A percentile compares a stretch with the other conserved stretches of the same genome.
Conservation (phyloP, 2,797 vertebrate genomes). For the Pangasius djambal region DNA sequence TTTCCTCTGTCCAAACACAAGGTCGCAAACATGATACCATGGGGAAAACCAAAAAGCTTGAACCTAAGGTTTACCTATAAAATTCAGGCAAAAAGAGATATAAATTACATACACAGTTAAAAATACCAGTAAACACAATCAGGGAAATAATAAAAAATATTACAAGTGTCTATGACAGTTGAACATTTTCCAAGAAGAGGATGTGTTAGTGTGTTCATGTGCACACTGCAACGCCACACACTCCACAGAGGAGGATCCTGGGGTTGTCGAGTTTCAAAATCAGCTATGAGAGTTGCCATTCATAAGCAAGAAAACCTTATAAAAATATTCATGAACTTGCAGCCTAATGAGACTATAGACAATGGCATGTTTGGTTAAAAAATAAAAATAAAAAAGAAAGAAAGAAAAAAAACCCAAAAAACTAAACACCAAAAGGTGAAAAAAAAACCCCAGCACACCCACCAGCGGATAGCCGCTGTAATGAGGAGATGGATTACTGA, state of each 20-base stretch:
- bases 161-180: background rate
- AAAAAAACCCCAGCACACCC: too few species aligned
- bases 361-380: background rate
- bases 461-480: background rate
- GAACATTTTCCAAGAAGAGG: too few species aligned
- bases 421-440: background rate
- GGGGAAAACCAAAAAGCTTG: background rate
- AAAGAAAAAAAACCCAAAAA: background rate
- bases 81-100: background rate
- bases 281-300: background rate
- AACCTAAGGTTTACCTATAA: too few species aligned
- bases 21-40: background rate
- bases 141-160: background rate
- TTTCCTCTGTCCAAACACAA: background rate
- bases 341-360: background rate
- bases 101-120: background rate
- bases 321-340: background rate
- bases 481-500: background rate
- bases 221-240: background rate
- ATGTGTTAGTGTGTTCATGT: background rate
- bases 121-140: background rate
- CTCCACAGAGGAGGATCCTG: background rate
- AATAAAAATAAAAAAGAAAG: too few species aligned
- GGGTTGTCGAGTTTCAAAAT: background rate
- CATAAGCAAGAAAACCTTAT: background rate